These are phyloP conservation scores for Heterocephalus glaber DNA, from an alignment of 2,113 vertebrate species.

Conservation along the genomic window DNA sequence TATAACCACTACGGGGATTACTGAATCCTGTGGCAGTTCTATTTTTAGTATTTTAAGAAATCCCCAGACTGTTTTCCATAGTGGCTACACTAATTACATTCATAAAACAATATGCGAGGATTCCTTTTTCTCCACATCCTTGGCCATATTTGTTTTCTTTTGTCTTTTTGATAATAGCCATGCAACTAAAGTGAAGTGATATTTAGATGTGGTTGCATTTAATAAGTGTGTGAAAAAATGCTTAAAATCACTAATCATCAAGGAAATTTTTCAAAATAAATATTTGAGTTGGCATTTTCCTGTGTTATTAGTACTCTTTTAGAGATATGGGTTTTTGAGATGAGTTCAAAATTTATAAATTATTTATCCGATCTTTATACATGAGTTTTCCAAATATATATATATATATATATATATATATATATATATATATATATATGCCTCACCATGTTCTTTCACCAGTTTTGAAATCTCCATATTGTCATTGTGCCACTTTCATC, in stretches of 20 bases:
- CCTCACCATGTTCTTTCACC: neutral
- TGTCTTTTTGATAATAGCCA: neutral
- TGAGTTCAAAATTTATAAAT: slow-evolving; percentile 23
- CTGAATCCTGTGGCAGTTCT: neutral
- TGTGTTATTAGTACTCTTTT: neutral
- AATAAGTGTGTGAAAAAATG: neutral
- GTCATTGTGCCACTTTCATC: neutral
- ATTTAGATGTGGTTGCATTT: neutral
- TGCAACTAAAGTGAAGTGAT: neutral
- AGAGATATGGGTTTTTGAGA: neutral
- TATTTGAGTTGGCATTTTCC: neutral
- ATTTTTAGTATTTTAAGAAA: neutral
- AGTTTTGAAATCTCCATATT: neutral
- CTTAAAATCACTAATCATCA: neutral
- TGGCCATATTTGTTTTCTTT: neutral
- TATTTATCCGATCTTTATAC: neutral
- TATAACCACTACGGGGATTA: neutral
- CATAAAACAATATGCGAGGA: too few species aligned
- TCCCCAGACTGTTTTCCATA: neutral
- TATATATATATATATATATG: neutral
- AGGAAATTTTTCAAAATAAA: slow-evolving; percentile 12
- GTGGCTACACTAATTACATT: neutral
- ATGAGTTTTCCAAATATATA: neutral
- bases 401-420: too few species aligned
- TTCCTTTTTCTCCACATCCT: neutral